These are phyloP conservation scores for Eolophus roseicapilla DNA, from an alignment of 2,113 vertebrate genomes.

Conservation along the genomic window DNA sequence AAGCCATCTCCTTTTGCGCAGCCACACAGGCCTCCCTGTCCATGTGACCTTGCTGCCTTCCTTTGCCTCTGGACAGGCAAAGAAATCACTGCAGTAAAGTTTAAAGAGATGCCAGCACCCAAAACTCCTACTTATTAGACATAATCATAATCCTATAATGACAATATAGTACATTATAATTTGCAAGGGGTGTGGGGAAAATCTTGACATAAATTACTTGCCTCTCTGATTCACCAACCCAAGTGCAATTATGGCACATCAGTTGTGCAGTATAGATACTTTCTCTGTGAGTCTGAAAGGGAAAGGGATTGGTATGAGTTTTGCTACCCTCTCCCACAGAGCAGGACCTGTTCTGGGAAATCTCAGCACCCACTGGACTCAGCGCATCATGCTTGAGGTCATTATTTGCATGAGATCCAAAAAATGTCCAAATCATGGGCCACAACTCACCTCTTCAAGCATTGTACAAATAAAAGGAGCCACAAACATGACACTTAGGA, in stretches of 20 bases:
- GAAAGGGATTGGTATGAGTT: neutral
- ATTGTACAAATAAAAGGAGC: neutral
- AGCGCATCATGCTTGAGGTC: neutral
- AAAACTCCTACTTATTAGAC: neutral
- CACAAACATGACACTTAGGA: rapidly evolving
- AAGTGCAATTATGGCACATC: neutral
- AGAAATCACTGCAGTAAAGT: neutral
- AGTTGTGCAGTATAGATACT: neutral
- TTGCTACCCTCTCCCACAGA: neutral
- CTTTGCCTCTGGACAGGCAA: neutral
- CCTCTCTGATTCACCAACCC: neutral
- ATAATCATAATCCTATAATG: conserved; percentile 6
- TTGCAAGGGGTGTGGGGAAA: neutral
- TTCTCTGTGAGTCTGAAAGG: neutral
- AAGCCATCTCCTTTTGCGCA: neutral
- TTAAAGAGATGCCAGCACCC: neutral
- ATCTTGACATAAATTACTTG: neutral
- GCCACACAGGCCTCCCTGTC: neutral
- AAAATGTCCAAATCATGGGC: rapidly evolving
- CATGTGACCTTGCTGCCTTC: neutral
- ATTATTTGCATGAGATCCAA: neutral
- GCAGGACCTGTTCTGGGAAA: neutral
- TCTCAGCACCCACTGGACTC: neutral
- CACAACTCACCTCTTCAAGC: neutral
- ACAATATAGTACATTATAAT: neutral